Base-by-base conservation (phyloP, 2,888 invertebrate species). In the Lutraria lutraria region DNA sequence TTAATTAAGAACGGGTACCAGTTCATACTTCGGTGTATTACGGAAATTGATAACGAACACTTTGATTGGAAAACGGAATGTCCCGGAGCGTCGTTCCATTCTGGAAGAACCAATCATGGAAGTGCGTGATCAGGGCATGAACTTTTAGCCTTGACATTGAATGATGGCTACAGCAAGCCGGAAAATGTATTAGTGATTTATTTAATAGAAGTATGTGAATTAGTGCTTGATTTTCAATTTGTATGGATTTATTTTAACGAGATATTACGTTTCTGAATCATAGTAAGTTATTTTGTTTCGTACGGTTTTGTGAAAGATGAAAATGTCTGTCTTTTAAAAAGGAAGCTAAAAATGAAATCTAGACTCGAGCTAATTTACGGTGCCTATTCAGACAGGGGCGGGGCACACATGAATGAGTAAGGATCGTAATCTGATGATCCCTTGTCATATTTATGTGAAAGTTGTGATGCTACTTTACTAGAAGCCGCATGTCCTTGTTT, bases 141-240 rank as follows among this genome's bases (percentile, higher is more conserved):
- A 68, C 63, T 76, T 34, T 76, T 76, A 31, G 76, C 76, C 76
- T 31, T 76, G 76, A 76, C 76, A 34, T 76, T 76, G 31, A 19
- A 63, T n/a, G 12, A 76, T 76, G 76, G 12, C 34, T 34, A 19
- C 31, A 3, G 76, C 31, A 34, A 19, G 76, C 29, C 76, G 76
- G 34, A 76, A 76, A 76, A 76, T 31, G 31, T 4, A 31, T 76
- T 34, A 25, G 76, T 76, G 76, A 34, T 34, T 34, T 10, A 34
- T 34, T 25, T 31, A 19, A 34, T 76, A 3, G n/a, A n/a, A n/a
- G 56, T 19, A 6, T 76, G 15, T 34, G 19, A 34, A 34, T 34
- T 10, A 76, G 19, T 0, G 16, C 34, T 31, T 76, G 76, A 76
- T 76, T 25, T 15, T 76, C 63, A 16, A 76, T 34, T 76, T 31